These are phyloP conservation scores for Antechinus flavipes DNA, from an alignment of 2,113 vertebrate species.

Conservation along the genomic window DNA sequence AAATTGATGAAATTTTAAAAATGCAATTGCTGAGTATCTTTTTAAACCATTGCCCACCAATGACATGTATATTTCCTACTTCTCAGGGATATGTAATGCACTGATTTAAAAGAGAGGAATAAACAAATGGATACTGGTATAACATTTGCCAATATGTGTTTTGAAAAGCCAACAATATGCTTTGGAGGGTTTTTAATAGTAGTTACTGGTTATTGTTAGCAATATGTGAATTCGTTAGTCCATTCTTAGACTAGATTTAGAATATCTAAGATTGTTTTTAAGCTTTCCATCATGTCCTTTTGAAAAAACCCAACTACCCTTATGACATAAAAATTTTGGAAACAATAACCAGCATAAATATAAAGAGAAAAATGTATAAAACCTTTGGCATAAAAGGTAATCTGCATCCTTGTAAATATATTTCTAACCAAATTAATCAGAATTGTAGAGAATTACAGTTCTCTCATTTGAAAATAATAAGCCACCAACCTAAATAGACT, in stretches of 20 bases:
- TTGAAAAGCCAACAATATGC: conserved; percentile 22
- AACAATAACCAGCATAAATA: background rate
- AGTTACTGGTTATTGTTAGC: conserved; percentile 20
- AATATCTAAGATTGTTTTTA: background rate
- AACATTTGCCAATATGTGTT: background rate
- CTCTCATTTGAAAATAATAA: conserved; percentile 3
- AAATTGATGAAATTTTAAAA: conserved; percentile 64
- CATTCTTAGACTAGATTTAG: background rate
- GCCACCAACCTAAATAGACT: background rate
- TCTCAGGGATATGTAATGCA: conserved; percentile 60
- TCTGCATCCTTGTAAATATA: conserved; percentile 2
- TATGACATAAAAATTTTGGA: conserved; percentile 7
- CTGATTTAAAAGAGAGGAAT: conserved; percentile 49
- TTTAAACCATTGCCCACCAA: conserved; percentile 67
- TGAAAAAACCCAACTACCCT: background rate
- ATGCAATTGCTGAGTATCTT: conserved; percentile 52
- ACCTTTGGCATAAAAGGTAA: conserved; percentile 2
- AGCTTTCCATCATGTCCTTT: background rate
- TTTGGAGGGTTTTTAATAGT: background rate
- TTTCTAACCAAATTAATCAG: background rate
- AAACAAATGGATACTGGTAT: conserved; percentile 50
- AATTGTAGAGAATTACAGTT: background rate
- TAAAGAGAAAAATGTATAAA: background rate
- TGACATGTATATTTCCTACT: conserved; percentile 62
- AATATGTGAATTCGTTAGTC: background rate